These are phyloP conservation scores for Seriola quinqueradiata DNA, from an alignment of 2,113 vertebrate genomes.

Conservation along the genomic window DNA sequence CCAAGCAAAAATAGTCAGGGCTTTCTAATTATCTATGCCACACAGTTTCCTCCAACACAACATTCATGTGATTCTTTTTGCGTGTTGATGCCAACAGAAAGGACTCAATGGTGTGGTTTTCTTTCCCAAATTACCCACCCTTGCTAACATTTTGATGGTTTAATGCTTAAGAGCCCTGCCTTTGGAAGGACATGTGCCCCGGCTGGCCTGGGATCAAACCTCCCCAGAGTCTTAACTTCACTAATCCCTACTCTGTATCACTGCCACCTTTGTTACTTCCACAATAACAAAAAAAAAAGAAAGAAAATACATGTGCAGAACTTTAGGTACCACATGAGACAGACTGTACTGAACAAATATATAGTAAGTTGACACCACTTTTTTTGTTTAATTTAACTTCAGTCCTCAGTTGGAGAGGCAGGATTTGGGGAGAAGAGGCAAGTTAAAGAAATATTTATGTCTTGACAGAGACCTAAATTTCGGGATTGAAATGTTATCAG, in stretches of 20 bases:
- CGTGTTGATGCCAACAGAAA: conserved; percentile 52
- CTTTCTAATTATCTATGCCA: conserved; percentile 74
- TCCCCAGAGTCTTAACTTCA: conserved; percentile 37
- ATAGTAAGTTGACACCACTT: neutral
- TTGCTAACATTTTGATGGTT: conserved; percentile 71
- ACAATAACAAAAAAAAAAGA: conserved; percentile 32
- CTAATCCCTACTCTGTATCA: conserved; percentile 47
- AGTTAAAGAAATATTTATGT: neutral
- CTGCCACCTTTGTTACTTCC: conserved; percentile 52
- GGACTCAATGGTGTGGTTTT: conserved; percentile 55
- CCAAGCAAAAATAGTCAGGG: conserved; percentile 61
- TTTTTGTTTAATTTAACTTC: neutral
- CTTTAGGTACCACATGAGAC: conserved; percentile 25
- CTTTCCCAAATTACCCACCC: conserved; percentile 54
- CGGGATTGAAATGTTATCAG: neutral
- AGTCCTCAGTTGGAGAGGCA: neutral
- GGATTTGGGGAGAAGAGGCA: neutral
- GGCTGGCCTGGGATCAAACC: conserved; percentile 61
- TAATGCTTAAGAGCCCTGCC: conserved; percentile 58
- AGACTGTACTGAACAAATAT: conserved; percentile 23
- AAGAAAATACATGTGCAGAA: conserved; percentile 17
- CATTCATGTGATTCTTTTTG: conserved; percentile 65
- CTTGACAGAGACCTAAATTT: neutral
- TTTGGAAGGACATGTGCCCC: conserved; percentile 62
- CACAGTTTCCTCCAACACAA: conserved; percentile 62